Evolutionary conservation across 1,140 invertebrate species (phyloP).

Genomic region (Stegodyphus dumicola): DNA sequence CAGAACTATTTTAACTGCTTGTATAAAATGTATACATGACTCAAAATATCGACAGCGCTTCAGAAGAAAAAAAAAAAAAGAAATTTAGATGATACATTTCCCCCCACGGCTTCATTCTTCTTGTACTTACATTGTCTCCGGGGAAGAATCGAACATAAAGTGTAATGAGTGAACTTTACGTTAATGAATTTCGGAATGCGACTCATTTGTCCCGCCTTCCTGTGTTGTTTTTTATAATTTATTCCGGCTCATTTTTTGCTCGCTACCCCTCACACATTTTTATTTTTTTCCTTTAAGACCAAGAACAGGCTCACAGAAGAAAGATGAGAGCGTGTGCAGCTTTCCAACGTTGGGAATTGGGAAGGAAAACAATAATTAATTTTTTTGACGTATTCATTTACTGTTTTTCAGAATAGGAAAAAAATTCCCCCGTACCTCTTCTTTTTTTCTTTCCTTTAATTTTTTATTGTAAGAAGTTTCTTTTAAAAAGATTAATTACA

Average conservation of each 20-base stretch:
- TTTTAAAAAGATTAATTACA: slow-evolving; percentile 56
- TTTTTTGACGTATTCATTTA: slow-evolving; percentile 57
- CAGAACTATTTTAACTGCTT: too few species aligned
- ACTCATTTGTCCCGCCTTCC: slow-evolving; percentile 34
- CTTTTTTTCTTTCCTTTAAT: slow-evolving; percentile 3
- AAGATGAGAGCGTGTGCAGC: not conserved
- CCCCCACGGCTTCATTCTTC: not conserved
- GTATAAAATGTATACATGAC: too few species aligned
- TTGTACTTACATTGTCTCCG: slow-evolving; percentile 2
- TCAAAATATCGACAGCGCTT: too few species aligned
- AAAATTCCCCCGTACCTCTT: slow-evolving; percentile 4
- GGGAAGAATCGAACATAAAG: slow-evolving; percentile 22
- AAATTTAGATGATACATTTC: too few species aligned
- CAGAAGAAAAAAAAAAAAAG: too few species aligned
- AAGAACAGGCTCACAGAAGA: slow-evolving; percentile 2
- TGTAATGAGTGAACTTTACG: slow-evolving; percentile 45
- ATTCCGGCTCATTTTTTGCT: not conserved
- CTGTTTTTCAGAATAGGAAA: slow-evolving; percentile 28
- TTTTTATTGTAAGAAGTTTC: slow-evolving; percentile 16
- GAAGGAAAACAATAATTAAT: slow-evolving; percentile 57
- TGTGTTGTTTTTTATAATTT: slow-evolving; percentile 45
- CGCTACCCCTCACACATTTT: slow-evolving; percentile 11
- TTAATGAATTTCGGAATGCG: slow-evolving; percentile 49
- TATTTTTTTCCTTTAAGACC: not conserved
- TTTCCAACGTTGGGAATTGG: slow-evolving; percentile 5